These are phyloP conservation scores for Apis cerana DNA, from an alignment of 1,140 invertebrate species.

Conservation along the genomic window DNA sequence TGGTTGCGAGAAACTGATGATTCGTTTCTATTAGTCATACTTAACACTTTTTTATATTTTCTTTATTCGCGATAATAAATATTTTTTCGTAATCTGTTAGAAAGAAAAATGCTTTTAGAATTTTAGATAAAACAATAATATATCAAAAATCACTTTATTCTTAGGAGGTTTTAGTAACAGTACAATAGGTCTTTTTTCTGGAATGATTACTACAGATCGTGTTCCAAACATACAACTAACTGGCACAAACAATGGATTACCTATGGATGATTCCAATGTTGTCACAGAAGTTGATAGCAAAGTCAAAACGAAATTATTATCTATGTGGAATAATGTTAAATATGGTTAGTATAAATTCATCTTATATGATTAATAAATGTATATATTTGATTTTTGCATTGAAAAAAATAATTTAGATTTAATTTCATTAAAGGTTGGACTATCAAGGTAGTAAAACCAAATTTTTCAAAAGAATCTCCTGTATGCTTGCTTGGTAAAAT, in stretches of 20 bases:
- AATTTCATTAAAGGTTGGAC: conserved; percentile 83
- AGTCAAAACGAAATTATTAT: conserved; percentile 90
- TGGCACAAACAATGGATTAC: conserved; percentile 62
- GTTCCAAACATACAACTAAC: conserved; percentile 67
- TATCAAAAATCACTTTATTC: neutral
- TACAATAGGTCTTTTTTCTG: conserved; percentile 69
- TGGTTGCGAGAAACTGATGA: neutral
- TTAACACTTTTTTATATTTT: too few relatives aligned
- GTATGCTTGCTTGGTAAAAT: conserved; percentile 91
- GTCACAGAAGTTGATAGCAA: conserved; percentile 85
- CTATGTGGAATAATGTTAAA: conserved; percentile 95
- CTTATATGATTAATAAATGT: neutral
- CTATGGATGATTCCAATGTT: conserved; percentile 73
- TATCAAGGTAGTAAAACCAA: conserved; percentile 88
- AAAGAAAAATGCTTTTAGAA: neutral
- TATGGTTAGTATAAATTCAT: conserved; percentile 83
- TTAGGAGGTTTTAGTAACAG: conserved; percentile 69
- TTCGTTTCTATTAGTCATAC: neutral
- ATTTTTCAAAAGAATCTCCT: conserved; percentile 92
- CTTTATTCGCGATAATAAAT: neutral
- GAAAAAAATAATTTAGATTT: neutral
- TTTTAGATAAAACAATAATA: neutral
- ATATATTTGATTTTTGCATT: neutral
- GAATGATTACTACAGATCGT: conserved; percentile 69
- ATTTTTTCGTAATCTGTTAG: too few relatives aligned